These are phyloP conservation scores for Cyclargus thomasi DNA, from an alignment of 1,140 invertebrate genomes.

Conservation along the genomic window DNA sequence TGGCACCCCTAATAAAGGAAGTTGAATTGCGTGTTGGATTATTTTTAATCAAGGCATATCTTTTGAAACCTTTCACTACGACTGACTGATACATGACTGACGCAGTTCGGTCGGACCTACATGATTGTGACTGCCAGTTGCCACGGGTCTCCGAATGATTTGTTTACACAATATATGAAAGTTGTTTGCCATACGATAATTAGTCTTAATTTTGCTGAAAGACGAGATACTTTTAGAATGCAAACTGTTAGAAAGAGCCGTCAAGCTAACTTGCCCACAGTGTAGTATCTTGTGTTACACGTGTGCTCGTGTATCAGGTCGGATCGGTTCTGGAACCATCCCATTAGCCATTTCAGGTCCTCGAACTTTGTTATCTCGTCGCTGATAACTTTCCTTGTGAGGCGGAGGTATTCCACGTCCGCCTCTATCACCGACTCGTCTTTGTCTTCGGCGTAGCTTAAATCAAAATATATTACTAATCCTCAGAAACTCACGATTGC, in stretches of 20 bases:
- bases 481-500: not conserved
- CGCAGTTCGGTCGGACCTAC: too few relatives aligned
- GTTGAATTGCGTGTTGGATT: too few relatives aligned
- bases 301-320: constrained; percentile 56
- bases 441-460: constrained; percentile 61
- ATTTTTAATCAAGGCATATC: not conserved
- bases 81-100: too few relatives aligned
- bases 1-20: constrained; percentile 50
- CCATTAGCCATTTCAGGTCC: constrained; percentile 58
- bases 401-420: constrained; percentile 58
- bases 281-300: constrained; percentile 58
- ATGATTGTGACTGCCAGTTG: too few relatives aligned
- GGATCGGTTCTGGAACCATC: constrained; percentile 61
- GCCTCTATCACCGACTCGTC: constrained; percentile 66
- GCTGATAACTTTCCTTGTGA: constrained; percentile 62
- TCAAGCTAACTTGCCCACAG: constrained; percentile 44
- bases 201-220: too few relatives aligned
- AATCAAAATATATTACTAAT: not conserved
- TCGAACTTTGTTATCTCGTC: constrained; percentile 69
- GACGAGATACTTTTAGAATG: too few relatives aligned
- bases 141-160: too few relatives aligned
- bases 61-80: too few relatives aligned
- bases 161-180: too few relatives aligned
- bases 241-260: too few relatives aligned
- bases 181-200: too few relatives aligned